Base-by-base conservation (phyloP, 2,113 vertebrate species). In the Epinephelus cyanopodus region DNA sequence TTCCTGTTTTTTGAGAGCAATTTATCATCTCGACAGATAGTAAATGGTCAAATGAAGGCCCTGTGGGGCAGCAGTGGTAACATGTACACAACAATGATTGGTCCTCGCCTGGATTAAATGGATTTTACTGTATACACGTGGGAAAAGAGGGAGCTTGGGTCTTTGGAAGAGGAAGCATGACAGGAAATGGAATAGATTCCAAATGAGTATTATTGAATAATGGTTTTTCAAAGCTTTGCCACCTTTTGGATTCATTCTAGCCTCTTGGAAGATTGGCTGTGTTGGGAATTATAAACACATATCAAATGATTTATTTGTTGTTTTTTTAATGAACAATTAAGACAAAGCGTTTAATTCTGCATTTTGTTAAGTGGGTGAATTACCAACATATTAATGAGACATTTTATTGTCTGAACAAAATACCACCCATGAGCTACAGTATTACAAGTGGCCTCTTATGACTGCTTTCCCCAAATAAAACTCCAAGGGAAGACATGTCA, bases 1-100 rank as follows among this genome's bases (percentile, higher is more conserved):
- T 61, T 71, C 81, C 25, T 75, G 70, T 62, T 68, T 67, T 74
- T 45, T 27, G 39, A 75, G 74, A 62, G 65, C 86, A 72, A 90
- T 90, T 77, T 23, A 87, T 93, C 87, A 86, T 65, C n/a, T 13
- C 0, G 82, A 85, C 84, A 85, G 85, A 60, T n/a, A 25, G n/a
- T 14, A 56, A 29, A 48, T 27, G 77, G 64, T 79, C 72, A 83
- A 60, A 79, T 53, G 39, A 54, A 74, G 74, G 83, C 64, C 69
- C 37, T 23, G 5, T 25, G 54, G 66, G 12, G 27, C 83, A 64
- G 68, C 42, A 42, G 37, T 5, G 23, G 42, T 25, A 69, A 54
- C 42, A 77, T 64, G 10, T 47, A 60, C 29, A 47, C 42, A 61
- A 60, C 53, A 66, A 21, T 33, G 61, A 73, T 39, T 1, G 3